A percentile compares a stretch with the other conserved stretches of the same genome.
Conservation (phyloP, 1,140 invertebrate genomes). For the Listronotus bonariensis region DNA sequence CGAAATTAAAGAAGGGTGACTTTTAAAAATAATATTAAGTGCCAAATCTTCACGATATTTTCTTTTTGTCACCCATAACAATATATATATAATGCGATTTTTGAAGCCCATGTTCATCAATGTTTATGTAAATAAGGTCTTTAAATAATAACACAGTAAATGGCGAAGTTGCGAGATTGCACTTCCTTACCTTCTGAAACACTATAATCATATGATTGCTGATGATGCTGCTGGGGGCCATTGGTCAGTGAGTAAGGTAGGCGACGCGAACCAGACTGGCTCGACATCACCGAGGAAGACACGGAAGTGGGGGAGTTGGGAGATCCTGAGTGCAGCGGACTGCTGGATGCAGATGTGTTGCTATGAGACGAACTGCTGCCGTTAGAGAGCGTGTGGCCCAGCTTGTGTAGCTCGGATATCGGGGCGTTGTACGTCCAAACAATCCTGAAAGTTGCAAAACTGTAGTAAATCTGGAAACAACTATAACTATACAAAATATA, state of each 20-base stretch:
- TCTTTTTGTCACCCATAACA: no score
- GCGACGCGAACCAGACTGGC: conserved; percentile 56
- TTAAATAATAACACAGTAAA: no score
- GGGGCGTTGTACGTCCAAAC: conserved; percentile 92
- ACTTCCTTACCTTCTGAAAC: conserved; percentile 51
- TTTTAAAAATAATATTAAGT: no score
- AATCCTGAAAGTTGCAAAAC: conserved; percentile 61
- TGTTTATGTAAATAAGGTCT: no score
- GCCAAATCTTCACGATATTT: no score
- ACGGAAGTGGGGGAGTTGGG: conserved; percentile 82
- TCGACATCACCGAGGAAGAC: conserved; percentile 84
- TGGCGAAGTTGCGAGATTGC: no score
- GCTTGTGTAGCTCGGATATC: conserved; percentile 57
- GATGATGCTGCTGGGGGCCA: conserved; percentile 51
- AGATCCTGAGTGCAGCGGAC: conserved; percentile 64
- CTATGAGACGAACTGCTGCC: conserved; percentile 65
- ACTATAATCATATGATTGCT: conserved; percentile 62
- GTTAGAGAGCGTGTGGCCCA: conserved; percentile 60
- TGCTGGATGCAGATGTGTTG: conserved; percentile 69
- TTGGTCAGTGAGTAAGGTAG: conserved; percentile 47
- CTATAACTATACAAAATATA: no score
- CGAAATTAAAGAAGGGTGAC: no score
- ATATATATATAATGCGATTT: no score
- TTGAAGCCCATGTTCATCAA: no score
- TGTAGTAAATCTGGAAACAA: no score